These are phyloP conservation scores for Agrochola circellaris DNA, from an alignment of 2,888 invertebrate genomes.

Conservation along the genomic window DNA sequence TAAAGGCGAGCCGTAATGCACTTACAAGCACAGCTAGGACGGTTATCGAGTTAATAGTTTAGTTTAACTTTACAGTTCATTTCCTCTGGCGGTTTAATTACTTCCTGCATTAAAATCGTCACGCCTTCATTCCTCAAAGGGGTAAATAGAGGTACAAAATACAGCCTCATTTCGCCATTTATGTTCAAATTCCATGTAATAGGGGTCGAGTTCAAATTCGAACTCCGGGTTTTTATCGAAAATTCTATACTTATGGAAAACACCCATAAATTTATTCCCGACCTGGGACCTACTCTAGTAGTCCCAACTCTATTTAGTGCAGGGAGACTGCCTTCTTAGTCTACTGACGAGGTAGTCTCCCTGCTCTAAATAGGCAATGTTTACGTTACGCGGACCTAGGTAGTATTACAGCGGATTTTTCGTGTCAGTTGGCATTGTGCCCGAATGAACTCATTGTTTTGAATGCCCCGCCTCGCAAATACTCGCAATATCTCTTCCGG, in stretches of 20 bases:
- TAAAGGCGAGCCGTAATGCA: conserved; percentile 39
- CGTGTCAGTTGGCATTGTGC: conserved; percentile 56
- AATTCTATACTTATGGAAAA: not conserved
- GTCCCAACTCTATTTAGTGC: too few relatives aligned
- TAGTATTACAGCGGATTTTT: conserved; percentile 42
- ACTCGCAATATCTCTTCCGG: conserved; percentile 47
- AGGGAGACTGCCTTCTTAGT: too few relatives aligned
- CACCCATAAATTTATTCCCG: too few relatives aligned
- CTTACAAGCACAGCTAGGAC: conserved; percentile 14
- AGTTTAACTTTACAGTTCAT: conserved; percentile 10
- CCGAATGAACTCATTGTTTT: conserved; percentile 55
- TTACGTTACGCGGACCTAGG: conserved; percentile 32
- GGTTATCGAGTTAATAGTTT: conserved; percentile 39
- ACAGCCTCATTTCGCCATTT: not conserved
- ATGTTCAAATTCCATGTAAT: not conserved
- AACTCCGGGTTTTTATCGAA: not conserved
- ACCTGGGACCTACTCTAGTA: too few relatives aligned
- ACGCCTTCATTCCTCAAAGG: not conserved
- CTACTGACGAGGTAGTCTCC: not conserved
- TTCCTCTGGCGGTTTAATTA: conserved; percentile 21
- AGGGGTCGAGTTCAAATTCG: too few relatives aligned
- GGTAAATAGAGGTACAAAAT: not conserved
- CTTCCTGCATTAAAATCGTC: conserved; percentile 25
- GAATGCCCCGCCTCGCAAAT: conserved; percentile 33
- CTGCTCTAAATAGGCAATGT: conserved; percentile 35